These are phyloP conservation scores for Melitaea athalia DNA, from an alignment of 2,888 invertebrate species.

Conservation along the genomic window DNA sequence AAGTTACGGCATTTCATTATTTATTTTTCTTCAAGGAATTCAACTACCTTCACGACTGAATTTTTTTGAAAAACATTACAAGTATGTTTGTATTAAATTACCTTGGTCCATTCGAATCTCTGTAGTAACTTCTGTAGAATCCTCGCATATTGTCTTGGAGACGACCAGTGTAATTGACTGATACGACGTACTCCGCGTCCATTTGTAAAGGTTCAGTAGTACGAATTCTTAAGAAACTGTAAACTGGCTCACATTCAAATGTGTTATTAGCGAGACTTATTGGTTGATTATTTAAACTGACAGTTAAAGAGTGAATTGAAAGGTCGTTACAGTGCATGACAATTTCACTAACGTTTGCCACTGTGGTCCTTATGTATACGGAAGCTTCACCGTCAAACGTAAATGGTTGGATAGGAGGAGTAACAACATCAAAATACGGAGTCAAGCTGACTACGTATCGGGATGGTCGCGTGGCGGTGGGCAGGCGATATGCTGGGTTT, in stretches of 20 bases:
- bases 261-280: constrained; percentile 46
- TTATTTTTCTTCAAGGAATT: no score
- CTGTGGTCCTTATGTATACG: constrained; percentile 55
- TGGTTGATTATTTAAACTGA: constrained; percentile 42
- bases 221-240: constrained; percentile 58
- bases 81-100: constrained; percentile 38
- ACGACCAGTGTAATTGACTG: constrained; percentile 85
- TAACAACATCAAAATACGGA: constrained; percentile 68
- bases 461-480: constrained; percentile 71
- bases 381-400: constrained; percentile 68
- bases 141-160: constrained; percentile 88
- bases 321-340: constrained; percentile 69
- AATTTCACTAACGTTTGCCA: constrained; percentile 52
- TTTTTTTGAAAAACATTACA: no score
- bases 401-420: constrained; percentile 51
- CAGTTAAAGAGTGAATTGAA: constrained; percentile 66
- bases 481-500: constrained; percentile 69
- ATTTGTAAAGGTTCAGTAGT: constrained; percentile 44
- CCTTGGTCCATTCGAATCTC: constrained; percentile 82
- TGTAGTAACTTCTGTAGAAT: constrained; percentile 91
- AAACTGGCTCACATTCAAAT: constrained; percentile 55
- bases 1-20: no score
- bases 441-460: constrained; percentile 79
- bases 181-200: constrained; percentile 80
- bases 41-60: no score